phyloP scores from a whole-genome alignment of 2,797 vertebrate genomes.

The Malacoraja senta region DNA sequence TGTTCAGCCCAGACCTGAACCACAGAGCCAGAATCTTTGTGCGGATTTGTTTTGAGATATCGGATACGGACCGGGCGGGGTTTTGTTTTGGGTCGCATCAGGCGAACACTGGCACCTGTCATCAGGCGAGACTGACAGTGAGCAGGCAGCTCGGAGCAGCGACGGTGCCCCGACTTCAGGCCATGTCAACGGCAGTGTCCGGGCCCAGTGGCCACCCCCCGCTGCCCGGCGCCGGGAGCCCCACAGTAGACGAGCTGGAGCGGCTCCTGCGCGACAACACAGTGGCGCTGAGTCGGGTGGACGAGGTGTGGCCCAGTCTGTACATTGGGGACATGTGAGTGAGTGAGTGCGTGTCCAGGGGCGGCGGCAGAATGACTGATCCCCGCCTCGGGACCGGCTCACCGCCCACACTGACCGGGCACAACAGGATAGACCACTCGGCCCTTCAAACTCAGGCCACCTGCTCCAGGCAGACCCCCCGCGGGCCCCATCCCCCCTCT shows the following conservation, averaged over 20 bases:
- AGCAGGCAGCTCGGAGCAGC: background rate
- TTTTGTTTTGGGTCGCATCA: background rate
- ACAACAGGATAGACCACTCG: no score
- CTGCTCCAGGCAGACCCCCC: no score
- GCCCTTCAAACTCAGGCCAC: no score
- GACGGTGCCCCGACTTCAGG: no score
- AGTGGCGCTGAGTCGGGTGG: conserved; percentile 61
- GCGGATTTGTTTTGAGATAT: no score
- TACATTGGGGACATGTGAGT: conserved; percentile 69
- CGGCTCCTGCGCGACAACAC: conserved; percentile 68
- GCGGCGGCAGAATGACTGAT: no score
- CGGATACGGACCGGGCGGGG: no score
- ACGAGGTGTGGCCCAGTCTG: conserved; percentile 71
- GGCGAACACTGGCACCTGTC: conserved; percentile 54
- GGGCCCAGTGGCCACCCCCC: background rate
- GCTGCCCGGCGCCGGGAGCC: conserved; percentile 56
- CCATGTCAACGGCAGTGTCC: background rate
- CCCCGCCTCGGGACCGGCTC: no score
- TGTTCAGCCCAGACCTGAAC: no score
- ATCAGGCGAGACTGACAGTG: conserved; percentile 43
- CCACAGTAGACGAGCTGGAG: conserved; percentile 65
- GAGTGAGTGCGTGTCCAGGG: no score
- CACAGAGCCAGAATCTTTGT: background rate
- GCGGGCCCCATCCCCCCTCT: no score
- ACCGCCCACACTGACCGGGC: no score